Base-by-base conservation (phyloP, 1,140 invertebrate genomes). In the Colletes latitarsis region DNA sequence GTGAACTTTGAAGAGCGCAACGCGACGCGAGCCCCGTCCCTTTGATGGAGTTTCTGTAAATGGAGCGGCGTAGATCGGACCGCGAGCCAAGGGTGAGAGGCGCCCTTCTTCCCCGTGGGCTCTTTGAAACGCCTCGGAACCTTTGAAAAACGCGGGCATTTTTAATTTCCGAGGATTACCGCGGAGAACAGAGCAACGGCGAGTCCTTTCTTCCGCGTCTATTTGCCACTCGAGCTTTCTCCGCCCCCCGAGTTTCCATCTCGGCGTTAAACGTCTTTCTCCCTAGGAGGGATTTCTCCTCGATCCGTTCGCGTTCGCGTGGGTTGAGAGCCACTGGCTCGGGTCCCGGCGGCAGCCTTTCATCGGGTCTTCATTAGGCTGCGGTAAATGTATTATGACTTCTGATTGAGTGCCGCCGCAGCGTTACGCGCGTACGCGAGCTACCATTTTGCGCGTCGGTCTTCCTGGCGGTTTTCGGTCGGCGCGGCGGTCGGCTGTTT, bases 21-120 rank as follows among this genome's bases (percentile, higher is more conserved):
- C 91, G 90, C 89, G 30, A 30, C 89, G 89, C 89, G 88, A 88
- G 89, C 10, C 49, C 49, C 46, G 90, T 93, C 92, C 90, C 93
- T 93, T 93, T 93, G 93, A 93, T 90, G 92, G 91, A 92, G 92
- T 93, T 93, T 93, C 93, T 93, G 92, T 92, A 93, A 93, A 93
- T 93, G 92, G 91, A 92, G 77, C 84, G 83, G 81, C 81, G 85
- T 6, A 64, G 77, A 77, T 52, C 46, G 55, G 69, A 64, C 55
- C 39, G 49, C 69, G 73, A 67, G 55, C 19, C 71, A 58, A 43
- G 72, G 73, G 64, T 70, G 69, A 64, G 64, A 10, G 0, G 1
- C 0, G 10, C 53, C 15, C 9, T 68, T 39, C 57, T 15, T 43
- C 39, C 73, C 46, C n/a, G 6, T 30, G 43, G n/a, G 66, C 78